A percentile compares a stretch with the other conserved stretches of the same genome.
Conservation (phyloP, 2,113 vertebrate species). For the Xenus cinereus region DNA sequence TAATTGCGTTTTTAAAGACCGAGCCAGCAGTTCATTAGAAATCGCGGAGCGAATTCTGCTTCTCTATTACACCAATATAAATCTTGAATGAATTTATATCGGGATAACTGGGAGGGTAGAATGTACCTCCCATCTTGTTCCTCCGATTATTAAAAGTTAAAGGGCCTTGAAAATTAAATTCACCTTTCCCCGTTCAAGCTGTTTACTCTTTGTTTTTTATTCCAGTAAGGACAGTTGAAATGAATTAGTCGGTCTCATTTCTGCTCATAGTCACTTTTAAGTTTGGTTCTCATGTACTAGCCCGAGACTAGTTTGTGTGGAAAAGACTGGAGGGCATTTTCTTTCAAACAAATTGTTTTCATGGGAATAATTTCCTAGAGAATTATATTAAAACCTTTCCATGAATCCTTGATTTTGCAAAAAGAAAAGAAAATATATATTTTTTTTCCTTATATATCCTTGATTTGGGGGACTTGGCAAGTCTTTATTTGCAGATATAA, state of each 20-base stretch:
- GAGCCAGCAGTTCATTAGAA: slow-evolving; percentile 65
- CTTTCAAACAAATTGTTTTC: slow-evolving; percentile 65
- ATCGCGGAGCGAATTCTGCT: slow-evolving; percentile 53
- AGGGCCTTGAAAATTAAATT: slow-evolving; percentile 58
- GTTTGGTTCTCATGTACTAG: slow-evolving; percentile 43
- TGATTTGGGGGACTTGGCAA: background rate
- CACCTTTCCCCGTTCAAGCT: slow-evolving; percentile 15
- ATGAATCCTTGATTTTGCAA: background rate
- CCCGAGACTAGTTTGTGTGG: slow-evolving; percentile 41
- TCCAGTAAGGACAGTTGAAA: slow-evolving; percentile 45
- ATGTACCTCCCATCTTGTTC: slow-evolving; percentile 53
- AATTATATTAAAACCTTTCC: slow-evolving; percentile 42
- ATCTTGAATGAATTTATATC: slow-evolving; percentile 63
- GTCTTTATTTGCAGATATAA: slow-evolving; percentile 5
- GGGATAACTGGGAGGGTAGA: slow-evolving; percentile 37
- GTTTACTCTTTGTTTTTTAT: slow-evolving; percentile 8
- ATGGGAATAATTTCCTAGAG: slow-evolving; percentile 58
- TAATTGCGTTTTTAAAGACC: slow-evolving; percentile 58
- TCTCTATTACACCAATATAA: slow-evolving; percentile 61
- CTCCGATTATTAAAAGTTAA: slow-evolving; percentile 55
- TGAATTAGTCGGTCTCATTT: slow-evolving; percentile 17
- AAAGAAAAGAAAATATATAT: background rate
- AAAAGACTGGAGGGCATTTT: slow-evolving; percentile 43
- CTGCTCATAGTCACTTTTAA: slow-evolving; percentile 34
- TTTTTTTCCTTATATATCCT: background rate